These are phyloP conservation scores for Drosophila miranda DNA, from an alignment of 1,140 invertebrate species.

Conservation along the genomic window DNA sequence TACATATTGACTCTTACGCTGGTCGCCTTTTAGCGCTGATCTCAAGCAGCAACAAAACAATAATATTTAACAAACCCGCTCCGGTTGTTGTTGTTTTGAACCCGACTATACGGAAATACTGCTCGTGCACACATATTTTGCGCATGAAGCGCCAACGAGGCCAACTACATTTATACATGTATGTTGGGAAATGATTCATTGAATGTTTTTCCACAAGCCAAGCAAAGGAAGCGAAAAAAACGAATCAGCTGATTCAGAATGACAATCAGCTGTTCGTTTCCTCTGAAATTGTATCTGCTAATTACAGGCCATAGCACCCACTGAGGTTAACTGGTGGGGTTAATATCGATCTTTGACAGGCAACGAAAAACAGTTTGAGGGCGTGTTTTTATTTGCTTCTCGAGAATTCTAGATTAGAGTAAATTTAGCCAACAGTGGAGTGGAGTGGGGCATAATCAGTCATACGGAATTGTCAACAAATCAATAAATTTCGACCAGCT, in stretches of 20 bases:
- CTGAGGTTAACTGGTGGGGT: conserved; percentile 20
- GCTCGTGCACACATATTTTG: conserved; percentile 26
- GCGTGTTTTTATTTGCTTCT: background rate
- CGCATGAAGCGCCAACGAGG: conserved; percentile 45
- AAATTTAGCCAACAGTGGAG: background rate
- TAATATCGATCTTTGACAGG: conserved; percentile 50
- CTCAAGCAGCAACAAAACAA: conserved; percentile 15
- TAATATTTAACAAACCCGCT: conserved; percentile 32
- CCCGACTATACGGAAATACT: conserved; percentile 53
- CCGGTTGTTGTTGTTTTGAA: conserved; percentile 12
- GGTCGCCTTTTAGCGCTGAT: conserved; percentile 21
- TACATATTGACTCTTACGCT: conserved; percentile 35
- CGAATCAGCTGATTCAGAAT: conserved; percentile 14
- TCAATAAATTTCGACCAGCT: conserved; percentile 32
- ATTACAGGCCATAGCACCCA: background rate
- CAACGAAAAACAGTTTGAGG: conserved; percentile 16
- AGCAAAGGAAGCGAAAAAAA: background rate
- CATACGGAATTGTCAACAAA: conserved; percentile 32
- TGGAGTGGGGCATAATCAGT: background rate
- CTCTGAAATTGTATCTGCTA: conserved; percentile 3
- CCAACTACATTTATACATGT: conserved; percentile 27
- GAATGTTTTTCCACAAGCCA: conserved; percentile 19
- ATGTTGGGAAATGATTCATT: conserved; percentile 27
- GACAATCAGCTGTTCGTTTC: background rate
- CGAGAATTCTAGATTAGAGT: conserved; percentile 29